Evolutionary conservation across 2,797 vertebrate species (phyloP), one percentile per base, ranked within the genome.

Genomic region (Pseudotriccus pelzelni): DNA sequence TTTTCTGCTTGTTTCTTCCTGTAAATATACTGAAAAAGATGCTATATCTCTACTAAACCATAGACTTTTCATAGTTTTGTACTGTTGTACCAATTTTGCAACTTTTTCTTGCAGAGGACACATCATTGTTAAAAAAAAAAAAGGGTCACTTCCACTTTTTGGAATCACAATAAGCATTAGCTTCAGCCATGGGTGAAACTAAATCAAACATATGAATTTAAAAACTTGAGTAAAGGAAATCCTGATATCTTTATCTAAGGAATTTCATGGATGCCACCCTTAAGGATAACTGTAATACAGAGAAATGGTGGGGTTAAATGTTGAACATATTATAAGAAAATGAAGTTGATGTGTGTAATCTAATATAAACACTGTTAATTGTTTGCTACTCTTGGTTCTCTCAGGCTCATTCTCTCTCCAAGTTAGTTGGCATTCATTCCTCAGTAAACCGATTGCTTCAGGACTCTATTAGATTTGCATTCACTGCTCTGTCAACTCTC

Each of bases 291-390:
- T 32, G 23, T 41, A 70, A 59, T 59, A 52, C 21, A 49, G 79
- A 75, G 62, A 86, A 59, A 74, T 12, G 6, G 5, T 27, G 10
- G 14, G 20, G 22, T 28, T 83, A 85, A 87, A 88, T 47, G 24
- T 32, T 81, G 66, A 94, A 50, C 17, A n/a, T 37, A 70, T 43
- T 62, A 72, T 30, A 63, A 30, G 47, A 85, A 84, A 87, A 78
- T 44, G 6, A 92, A 69, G 19, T n/a, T 74, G 32, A 70, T 70
- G 21, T 74, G 44, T 89, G 30, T 50, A 87, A 95, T 68, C 70
- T 77, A 89, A 83, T 77, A 77, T 34, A 93, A 95, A 83, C 30
- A 14, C 36, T 70, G 64, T 66, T 94, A 78, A 64, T 89, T 96
- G 91, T 74, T 90, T 89, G 37, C 20, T 84, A 94, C 87, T 89